Evolutionary conservation across 2,797 vertebrate species (phyloP).

Genomic region (Rhadinocentrus ornatus): DNA sequence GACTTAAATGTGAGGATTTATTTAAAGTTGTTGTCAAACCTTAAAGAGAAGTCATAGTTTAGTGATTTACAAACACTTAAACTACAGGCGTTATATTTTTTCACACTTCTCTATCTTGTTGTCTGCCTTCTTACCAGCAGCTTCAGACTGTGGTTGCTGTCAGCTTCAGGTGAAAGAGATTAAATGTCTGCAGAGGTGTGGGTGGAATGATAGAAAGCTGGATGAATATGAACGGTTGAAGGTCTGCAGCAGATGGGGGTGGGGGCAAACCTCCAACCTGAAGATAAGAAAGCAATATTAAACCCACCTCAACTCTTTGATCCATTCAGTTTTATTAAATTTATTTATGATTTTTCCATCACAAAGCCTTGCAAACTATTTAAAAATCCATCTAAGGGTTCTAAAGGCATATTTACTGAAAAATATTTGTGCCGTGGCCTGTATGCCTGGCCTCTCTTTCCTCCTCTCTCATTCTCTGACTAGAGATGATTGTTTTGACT

Average conservation of each 20-base stretch:
- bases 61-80: neutral
- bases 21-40: no score
- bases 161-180: slow-evolving; percentile 23
- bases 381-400: slow-evolving; percentile 68
- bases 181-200: neutral
- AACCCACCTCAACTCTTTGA: slow-evolving; percentile 43
- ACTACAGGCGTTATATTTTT: neutral
- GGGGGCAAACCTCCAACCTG: neutral
- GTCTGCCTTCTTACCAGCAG: neutral
- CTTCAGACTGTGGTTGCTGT: slow-evolving; percentile 1
- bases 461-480: slow-evolving; percentile 48
- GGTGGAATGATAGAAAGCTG: slow-evolving; percentile 18
- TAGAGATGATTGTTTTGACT: slow-evolving; percentile 69
- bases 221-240: slow-evolving; percentile 6
- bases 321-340: slow-evolving; percentile 60
- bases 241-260: slow-evolving; percentile 7
- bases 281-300: slow-evolving; percentile 31
- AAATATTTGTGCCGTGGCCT: slow-evolving; percentile 76
- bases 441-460: slow-evolving; percentile 58
- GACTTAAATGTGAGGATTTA: neutral
- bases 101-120: neutral
- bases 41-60: no score
- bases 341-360: slow-evolving; percentile 61
- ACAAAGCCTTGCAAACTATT: slow-evolving; percentile 65
- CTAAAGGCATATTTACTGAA: slow-evolving; percentile 76